These are phyloP conservation scores for Sussaba pulchella DNA, from an alignment of 2,888 invertebrate species.

Conservation along the genomic window DNA sequence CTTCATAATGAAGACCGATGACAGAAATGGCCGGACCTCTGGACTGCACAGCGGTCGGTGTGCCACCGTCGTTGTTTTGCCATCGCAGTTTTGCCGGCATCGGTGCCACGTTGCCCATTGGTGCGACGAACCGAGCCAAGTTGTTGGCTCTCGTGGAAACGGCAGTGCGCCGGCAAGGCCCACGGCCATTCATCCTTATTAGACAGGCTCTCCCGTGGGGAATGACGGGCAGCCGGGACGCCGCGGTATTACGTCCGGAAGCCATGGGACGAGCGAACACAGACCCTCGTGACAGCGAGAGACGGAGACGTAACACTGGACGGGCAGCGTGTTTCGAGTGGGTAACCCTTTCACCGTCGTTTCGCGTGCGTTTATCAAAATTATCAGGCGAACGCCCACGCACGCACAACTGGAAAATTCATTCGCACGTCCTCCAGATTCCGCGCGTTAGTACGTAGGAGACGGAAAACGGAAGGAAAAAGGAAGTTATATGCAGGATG, in stretches of 20 bases:
- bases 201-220: constrained; percentile 79
- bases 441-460: not conserved
- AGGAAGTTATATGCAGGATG: not conserved
- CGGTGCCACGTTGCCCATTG: no score
- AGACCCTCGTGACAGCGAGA: constrained; percentile 31
- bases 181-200: constrained; percentile 82
- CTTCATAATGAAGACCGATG: constrained; percentile 83
- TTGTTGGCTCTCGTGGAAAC: constrained; percentile 77
- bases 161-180: constrained; percentile 73
- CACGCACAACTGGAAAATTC: not conserved
- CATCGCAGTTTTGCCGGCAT: constrained; percentile 45
- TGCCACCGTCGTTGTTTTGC: constrained; percentile 32
- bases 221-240: constrained; percentile 66
- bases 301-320: not conserved
- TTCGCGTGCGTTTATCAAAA: constrained; percentile 33
- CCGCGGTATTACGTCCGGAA: constrained; percentile 61
- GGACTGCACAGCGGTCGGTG: constrained; percentile 59
- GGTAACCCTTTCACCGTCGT: constrained; percentile 51
- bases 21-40: constrained; percentile 72
- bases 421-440: no score
- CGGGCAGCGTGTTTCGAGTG: constrained; percentile 1
- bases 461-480: not conserved
- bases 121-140: constrained; percentile 75
- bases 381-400: not conserved
- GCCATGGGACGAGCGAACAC: constrained; percentile 51